Percentiles rank a stretch among this genome's conserved stretches.
Conservation (phyloP, 2,113 vertebrate species). For the Chiloscyllium plagiosum region DNA sequence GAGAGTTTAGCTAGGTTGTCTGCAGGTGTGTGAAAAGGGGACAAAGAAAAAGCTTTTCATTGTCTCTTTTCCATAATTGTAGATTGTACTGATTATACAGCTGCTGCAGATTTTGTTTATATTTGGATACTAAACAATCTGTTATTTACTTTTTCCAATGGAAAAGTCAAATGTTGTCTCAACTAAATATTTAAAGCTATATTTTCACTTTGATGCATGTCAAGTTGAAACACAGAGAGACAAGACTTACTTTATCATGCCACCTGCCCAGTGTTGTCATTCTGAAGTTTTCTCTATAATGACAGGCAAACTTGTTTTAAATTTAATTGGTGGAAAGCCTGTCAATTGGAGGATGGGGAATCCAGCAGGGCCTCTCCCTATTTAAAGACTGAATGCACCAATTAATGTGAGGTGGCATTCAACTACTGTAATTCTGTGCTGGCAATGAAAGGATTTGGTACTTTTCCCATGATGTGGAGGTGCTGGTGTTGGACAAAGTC, state of each 20-base stretch:
- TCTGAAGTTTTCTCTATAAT: not conserved
- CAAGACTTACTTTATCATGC: not conserved
- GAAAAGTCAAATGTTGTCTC: not conserved
- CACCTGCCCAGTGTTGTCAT: not conserved
- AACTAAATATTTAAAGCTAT: not conserved
- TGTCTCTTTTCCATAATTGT: not conserved
- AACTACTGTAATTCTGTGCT: not conserved
- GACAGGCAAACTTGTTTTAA: not conserved
- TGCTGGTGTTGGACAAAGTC: too few relatives aligned
- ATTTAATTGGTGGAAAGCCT: not conserved
- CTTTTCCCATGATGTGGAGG: not conserved
- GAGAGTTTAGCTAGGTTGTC: not conserved
- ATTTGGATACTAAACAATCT: constrained; percentile 23
- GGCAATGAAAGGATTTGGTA: not conserved
- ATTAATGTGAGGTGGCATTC: not conserved
- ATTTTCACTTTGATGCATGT: not conserved
- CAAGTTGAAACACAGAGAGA: not conserved
- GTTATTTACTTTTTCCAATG: not conserved
- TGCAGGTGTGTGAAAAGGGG: not conserved
- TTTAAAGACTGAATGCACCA: not conserved
- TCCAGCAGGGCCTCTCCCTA: too few relatives aligned
- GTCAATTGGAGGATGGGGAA: not conserved
- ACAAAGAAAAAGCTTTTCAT: not conserved
- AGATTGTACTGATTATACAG: not conserved
- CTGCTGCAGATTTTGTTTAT: not conserved